These are phyloP conservation scores for Rhamnusium bicolor DNA, from an alignment of 2,888 invertebrate genomes.

Conservation along the genomic window DNA sequence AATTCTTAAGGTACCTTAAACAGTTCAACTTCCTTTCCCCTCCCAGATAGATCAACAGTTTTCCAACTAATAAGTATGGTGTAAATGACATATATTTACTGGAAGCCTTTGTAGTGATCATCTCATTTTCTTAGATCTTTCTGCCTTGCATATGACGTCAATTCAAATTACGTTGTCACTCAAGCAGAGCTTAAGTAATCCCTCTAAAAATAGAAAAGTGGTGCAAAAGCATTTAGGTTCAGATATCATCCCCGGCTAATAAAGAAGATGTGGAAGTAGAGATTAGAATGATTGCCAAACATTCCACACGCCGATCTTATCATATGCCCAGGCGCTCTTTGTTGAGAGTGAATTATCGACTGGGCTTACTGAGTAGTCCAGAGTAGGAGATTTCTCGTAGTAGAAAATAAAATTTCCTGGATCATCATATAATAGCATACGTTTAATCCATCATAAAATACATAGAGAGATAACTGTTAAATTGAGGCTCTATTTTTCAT, in stretches of 20 bases:
- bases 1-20: too few relatives aligned
- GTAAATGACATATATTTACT: too few relatives aligned
- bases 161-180: neutral
- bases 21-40: too few relatives aligned
- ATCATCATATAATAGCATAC: constrained; percentile 56
- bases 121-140: neutral
- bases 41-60: too few relatives aligned
- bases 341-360: constrained; percentile 60
- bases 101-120: too few relatives aligned
- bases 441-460: constrained; percentile 63
- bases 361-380: constrained; percentile 31
- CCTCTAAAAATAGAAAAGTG: neutral
- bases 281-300: constrained; percentile 64
- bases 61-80: too few relatives aligned
- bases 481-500: constrained; percentile 53
- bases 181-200: neutral
- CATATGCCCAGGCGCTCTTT: constrained; percentile 55
- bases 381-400: constrained; percentile 49
- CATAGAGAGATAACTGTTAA: constrained; percentile 55
- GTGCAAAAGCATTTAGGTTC: neutral
- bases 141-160: neutral
- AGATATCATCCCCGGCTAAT: constrained; percentile 55
- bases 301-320: constrained; percentile 63
- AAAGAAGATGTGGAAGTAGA: constrained; percentile 62
- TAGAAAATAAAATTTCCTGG: constrained; percentile 55